Conservation (phyloP, 1,140 invertebrate genomes). For the Hyposmocoma kahamanoa region DNA sequence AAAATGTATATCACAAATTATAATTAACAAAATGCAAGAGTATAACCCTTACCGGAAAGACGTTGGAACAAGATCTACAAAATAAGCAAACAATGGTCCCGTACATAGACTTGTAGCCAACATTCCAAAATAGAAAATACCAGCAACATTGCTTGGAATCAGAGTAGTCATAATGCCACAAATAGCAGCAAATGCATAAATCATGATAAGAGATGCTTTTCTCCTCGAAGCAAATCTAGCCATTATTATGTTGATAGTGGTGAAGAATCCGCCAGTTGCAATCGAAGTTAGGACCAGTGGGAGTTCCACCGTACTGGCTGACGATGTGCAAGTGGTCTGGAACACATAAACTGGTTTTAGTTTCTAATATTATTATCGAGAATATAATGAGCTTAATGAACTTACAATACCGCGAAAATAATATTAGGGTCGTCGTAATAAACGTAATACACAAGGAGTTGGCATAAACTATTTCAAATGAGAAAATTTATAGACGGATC, state of each 20-base stretch:
- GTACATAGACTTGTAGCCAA: constrained; percentile 10
- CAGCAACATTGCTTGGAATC: neutral
- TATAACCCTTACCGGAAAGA: constrained; percentile 28
- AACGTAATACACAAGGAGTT: no score
- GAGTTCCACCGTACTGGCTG: no score
- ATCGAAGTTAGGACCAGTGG: neutral
- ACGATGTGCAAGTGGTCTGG: no score
- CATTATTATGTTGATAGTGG: constrained; percentile 47
- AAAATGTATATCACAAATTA: no score
- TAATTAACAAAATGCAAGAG: no score
- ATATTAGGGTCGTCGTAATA: no score
- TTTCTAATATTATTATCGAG: no score
- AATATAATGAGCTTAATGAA: no score
- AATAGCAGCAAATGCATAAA: constrained; percentile 32
- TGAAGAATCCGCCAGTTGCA: constrained; percentile 48
- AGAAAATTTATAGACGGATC: no score
- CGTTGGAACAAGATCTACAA: constrained; percentile 30
- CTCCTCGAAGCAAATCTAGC: constrained; percentile 43
- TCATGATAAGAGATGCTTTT: constrained; percentile 44
- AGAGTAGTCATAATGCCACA: neutral
- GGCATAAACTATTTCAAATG: no score
- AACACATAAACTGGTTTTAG: no score
- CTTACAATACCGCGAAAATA: no score
- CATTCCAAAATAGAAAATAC: neutral
- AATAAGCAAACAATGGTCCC: constrained; percentile 26